Base-by-base conservation (phyloP, 2,888 invertebrate genomes). In the Ischnus inquisitorius region DNA sequence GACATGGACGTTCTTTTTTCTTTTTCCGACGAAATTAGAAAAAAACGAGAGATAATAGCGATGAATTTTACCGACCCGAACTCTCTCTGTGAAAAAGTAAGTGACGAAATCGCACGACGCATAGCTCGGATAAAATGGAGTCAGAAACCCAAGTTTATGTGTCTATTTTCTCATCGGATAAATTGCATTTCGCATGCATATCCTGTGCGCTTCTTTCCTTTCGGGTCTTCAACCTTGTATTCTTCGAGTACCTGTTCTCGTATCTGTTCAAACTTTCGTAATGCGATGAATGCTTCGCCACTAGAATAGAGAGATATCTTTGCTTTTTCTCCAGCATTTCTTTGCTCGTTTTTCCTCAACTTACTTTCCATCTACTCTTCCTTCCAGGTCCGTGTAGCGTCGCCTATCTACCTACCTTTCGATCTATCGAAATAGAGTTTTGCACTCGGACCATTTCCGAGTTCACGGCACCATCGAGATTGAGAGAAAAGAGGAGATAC, bases 381-480 rank as follows among this genome's bases (percentile, higher is more conserved):
- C 28, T 48, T 19, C n/a, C 39, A 10, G 10, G 10, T 54, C 8
- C 22, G n/a, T 22, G 5, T 16, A 41, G 22, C 62, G 12, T 12
- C 19, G 3, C 41, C 39, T 48, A 19, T 19, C 46, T 22, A 54
- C 12, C 54, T 54, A 68, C 77, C 68, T 62, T 83, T 77, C 77
- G 80, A 80, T 80, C 83, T 80, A 72, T 74, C 77, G 76, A 80
- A 83, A 83, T 84, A 77, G 80, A 77, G 76, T 84, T 80, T 84
- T 74, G 74, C 83, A 77, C 83, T 84, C 77, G 72, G 74, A 77
- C 72, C 83, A 64, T 80, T 83, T 77, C 79, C 51, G 60, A 51
- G 41, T 80, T 72, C 67, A 77, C 22, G 34, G 79, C 62, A 83
- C 54, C 54, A 68, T 77, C 72, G 62, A 72, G 75, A 75, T 69